These are phyloP conservation scores for Hydrochoerus hydrochaeris DNA, from an alignment of 2,113 vertebrate genomes.

Conservation along the genomic window DNA sequence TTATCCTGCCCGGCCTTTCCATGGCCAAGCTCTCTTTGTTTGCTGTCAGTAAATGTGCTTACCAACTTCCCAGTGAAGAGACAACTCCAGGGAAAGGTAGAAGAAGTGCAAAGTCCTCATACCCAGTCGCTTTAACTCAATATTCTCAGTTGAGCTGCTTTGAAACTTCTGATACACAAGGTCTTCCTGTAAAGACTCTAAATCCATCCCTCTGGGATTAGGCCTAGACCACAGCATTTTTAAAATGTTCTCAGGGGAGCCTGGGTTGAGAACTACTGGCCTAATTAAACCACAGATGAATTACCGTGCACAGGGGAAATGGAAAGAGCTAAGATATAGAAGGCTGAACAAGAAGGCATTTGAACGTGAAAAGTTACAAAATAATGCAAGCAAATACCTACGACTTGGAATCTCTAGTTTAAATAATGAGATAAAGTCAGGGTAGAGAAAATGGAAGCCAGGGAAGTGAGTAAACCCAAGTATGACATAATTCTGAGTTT, in stretches of 20 bases:
- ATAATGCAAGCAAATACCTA: not conserved
- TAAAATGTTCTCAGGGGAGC: not conserved
- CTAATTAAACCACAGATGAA: not conserved
- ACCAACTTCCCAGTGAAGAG: not conserved
- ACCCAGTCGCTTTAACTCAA: not conserved
- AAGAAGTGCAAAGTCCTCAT: not conserved
- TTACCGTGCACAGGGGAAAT: not conserved
- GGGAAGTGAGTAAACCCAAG: not conserved
- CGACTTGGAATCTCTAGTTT: not conserved
- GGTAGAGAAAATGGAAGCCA: not conserved
- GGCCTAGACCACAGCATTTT: not conserved
- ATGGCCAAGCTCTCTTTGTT: not conserved
- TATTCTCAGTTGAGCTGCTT: not conserved
- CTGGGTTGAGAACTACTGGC: not conserved
- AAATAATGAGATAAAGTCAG: not conserved
- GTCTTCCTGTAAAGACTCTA: not conserved
- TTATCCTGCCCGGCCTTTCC: not conserved
- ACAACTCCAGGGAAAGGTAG: not conserved
- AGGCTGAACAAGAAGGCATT: not conserved
- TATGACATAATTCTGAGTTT: not conserved
- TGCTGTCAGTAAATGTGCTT: too few relatives aligned
- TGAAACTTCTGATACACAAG: not conserved
- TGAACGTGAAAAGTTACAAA: not conserved
- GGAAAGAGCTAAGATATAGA: not conserved
- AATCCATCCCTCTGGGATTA: not conserved